Base-by-base conservation (phyloP, 1,140 invertebrate genomes). In the Meloidogyne hapla region DNA sequence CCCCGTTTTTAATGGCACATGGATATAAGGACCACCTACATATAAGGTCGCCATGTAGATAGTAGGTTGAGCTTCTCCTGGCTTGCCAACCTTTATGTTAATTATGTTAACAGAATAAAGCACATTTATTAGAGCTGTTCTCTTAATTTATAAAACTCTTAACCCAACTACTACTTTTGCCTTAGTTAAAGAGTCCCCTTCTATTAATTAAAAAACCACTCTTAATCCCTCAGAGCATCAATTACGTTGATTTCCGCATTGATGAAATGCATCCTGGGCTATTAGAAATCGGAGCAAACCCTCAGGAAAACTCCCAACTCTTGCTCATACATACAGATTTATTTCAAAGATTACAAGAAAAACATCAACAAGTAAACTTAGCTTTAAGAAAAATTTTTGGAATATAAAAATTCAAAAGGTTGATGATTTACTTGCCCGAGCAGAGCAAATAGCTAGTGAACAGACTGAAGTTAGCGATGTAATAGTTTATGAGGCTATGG, bases 401-500 rank as follows among this genome's bases (percentile, higher is more conserved):
- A 26, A 23, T 28, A 48, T 71, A 23, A 42, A 42, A 33, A 71
- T 15, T n/a, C 2, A 33, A 3, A 10, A 94, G 66, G 93, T 95
- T 77, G 92, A 94, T 83, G 93, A 95, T 88, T 90, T 95, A 70
- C 90, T 95, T 65, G 90, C 92, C 56, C 91, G 93, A 88, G 93
- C 93, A 0, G 94, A 95, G 88, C 91, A 92, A 82, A 88, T 94
- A 77, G 92, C 94, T 77, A 91, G 91, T 25, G 92, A 91, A 6
- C 92, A 94, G 85, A 91, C 91, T 82, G 91, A 92, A 33, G 28
- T 62, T 1, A 62, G 89, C 91, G 79, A 92, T 91, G 89, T 74
- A 81, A 75, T 89, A 70, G 92, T 95, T 23, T 94, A 94, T 85
- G 91, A 92, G 69, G 93, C 93, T 1, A 95, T 96, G 94, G 93